Base-by-base conservation (phyloP, 2,113 vertebrate genomes). In the Perccottus glenii region DNA sequence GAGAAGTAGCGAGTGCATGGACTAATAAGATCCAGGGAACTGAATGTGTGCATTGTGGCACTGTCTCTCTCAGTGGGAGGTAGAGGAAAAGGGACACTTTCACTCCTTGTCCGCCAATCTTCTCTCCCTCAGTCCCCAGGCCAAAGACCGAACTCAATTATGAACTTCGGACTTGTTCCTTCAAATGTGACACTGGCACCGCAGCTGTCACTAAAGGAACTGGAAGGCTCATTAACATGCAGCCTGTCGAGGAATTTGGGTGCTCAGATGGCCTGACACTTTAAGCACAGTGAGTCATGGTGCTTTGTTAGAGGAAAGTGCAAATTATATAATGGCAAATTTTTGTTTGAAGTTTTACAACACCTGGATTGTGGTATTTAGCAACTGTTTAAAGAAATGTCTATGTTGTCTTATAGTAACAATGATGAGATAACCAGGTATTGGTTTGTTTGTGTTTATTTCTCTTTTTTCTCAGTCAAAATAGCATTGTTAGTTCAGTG, bases 21-120 rank as follows among this genome's bases (percentile, higher is more conserved):
- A 40, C 56, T 78, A 86, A 85, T 85, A 51, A 71, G 70, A 82
- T 67, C 80, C 73, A 77, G 64, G 78, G 57, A 27, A 27, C 52
- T 67, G 84, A 59, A 81, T 51, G 62, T 85, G 56, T 77, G 57
- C 32, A 38, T 74, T 78, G 84, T 83, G 66, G 57, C 59, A 15
- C 49, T 57, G 50, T 49, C 53, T 74, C 55, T 81, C 77, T 82
- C 76, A 71, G 82, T 70, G 14, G 71, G 61, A 84, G 68, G 57
- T 75, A 61, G 56, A 33, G 64, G 58, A 38, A 77, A 19, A 60
- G 35, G 48, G 65, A 67, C 77, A 12, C 52, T 52, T 47, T 65
- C 38, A 36, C 57, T 50, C 55, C 48, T 27, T 14, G 33, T 46
- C 65, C 45, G 65, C 16, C 6, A 0, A 0, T 8, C 46, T 57